Conservation (phyloP, 2,888 invertebrate genomes). For the Trimorus sp. region DNA sequence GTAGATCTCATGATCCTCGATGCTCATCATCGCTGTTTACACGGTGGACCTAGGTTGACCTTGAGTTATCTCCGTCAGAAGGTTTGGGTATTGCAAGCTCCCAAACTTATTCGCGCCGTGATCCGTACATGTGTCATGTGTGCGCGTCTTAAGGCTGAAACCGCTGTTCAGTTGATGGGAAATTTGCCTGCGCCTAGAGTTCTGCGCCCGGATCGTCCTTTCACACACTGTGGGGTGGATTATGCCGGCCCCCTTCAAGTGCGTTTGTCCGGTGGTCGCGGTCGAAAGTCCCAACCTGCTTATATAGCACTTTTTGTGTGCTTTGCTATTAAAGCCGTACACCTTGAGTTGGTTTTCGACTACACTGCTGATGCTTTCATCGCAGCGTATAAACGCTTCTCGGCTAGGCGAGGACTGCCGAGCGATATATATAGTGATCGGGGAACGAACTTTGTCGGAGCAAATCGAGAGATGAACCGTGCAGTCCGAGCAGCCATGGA, state of each 20-base stretch:
- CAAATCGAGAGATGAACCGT: too few species aligned
- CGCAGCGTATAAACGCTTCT: not conserved
- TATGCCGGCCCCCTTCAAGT: constrained; percentile 35
- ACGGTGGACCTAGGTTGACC: not conserved
- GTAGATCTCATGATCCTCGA: not conserved
- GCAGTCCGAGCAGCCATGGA: too few species aligned
- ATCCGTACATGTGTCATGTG: not conserved
- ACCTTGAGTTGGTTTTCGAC: not conserved
- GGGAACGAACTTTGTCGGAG: too few species aligned
- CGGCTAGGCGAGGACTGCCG: too few species aligned
- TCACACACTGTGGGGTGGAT: constrained; percentile 9
- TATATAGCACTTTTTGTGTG: not conserved
- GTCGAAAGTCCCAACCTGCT: not conserved
- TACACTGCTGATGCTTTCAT: not conserved
- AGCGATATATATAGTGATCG: too few species aligned
- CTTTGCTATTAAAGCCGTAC: not conserved
- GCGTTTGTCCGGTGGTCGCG: not conserved
- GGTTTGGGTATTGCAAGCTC: not conserved
- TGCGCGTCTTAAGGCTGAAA: not conserved
- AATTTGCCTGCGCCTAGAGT: not conserved
- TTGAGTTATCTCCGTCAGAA: not conserved
- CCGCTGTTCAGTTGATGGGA: not conserved
- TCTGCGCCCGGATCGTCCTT: not conserved
- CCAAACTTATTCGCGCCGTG: not conserved
- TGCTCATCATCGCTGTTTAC: not conserved